phyloP scores from a whole-genome alignment of 2,888 invertebrate genomes.

The Lasioglossum leucozonium region DNA sequence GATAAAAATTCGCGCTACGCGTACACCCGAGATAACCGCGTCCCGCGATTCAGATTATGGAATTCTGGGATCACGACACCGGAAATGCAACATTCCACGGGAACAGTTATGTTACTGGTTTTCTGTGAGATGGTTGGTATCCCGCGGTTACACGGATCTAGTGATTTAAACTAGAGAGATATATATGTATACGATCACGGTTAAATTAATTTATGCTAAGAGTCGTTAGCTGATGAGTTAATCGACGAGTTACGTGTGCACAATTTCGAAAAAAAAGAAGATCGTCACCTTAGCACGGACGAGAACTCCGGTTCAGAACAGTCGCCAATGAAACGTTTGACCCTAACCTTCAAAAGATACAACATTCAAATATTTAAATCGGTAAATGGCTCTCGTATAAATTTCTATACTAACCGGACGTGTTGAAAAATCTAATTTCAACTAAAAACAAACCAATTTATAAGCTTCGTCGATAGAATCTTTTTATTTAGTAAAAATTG shows the following conservation, averaged over 20 bases:
- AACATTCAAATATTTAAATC: not conserved
- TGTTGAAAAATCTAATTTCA: not conserved
- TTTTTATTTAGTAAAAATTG: not conserved
- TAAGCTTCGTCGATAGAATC: not conserved
- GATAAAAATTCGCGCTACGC: slow-evolving; percentile 8
- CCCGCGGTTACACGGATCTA: not conserved
- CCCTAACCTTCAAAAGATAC: not conserved
- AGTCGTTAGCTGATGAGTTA: not conserved
- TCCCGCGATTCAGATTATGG: slow-evolving; percentile 21
- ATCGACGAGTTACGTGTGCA: not conserved
- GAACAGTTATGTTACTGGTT: slow-evolving; percentile 24
- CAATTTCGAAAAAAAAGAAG: not conserved
- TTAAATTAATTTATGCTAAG: not conserved
- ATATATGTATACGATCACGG: not conserved
- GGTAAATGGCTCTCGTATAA: not conserved
- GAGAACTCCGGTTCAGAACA: not conserved
- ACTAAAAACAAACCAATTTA: not conserved
- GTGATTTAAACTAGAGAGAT: not conserved
- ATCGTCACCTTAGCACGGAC: not conserved
- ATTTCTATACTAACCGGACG: not conserved
- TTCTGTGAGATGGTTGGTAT: not conserved
- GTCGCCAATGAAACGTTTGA: not conserved
- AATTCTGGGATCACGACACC: slow-evolving; percentile 21
- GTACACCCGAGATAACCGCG: slow-evolving; percentile 13
- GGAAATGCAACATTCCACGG: slow-evolving; percentile 16